Conservation (phyloP, 2,113 vertebrate genomes). For the Anolis carolinensis region DNA sequence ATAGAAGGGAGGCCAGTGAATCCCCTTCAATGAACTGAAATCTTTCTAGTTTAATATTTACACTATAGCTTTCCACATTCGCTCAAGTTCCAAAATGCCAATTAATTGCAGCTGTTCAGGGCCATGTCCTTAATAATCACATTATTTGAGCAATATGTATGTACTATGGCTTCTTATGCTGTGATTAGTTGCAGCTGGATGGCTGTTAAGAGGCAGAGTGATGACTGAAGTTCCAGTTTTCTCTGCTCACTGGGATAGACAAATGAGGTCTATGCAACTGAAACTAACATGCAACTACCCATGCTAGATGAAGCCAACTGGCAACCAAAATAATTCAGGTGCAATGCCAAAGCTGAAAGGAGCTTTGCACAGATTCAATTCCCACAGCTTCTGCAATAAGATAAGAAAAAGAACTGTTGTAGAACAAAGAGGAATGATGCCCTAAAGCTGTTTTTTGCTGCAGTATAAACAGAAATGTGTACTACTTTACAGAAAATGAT, state of each 20-base stretch:
- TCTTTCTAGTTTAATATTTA: neutral
- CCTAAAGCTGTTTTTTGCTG: constrained; percentile 1
- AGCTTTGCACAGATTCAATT: neutral
- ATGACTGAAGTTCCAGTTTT: neutral
- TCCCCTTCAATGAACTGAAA: neutral
- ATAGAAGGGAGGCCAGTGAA: too few species aligned
- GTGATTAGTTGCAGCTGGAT: neutral
- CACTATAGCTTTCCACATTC: too few species aligned
- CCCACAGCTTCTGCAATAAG: neutral
- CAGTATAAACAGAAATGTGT: neutral
- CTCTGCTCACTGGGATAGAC: neutral
- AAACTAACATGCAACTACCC: neutral
- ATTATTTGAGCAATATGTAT: too few species aligned
- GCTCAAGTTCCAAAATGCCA: too few species aligned
- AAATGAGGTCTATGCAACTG: neutral
- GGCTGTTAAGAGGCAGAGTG: neutral
- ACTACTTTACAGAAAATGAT: neutral
- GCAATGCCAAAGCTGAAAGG: neutral
- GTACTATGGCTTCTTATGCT: neutral
- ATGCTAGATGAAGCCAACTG: neutral
- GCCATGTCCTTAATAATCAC: too few species aligned
- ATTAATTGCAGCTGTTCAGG: too few species aligned
- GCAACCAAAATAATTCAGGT: neutral
- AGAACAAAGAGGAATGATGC: neutral
- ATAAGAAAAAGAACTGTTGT: neutral